phyloP scores from a whole-genome alignment of 2,113 vertebrate species.

The Anseranas semipalmata region DNA sequence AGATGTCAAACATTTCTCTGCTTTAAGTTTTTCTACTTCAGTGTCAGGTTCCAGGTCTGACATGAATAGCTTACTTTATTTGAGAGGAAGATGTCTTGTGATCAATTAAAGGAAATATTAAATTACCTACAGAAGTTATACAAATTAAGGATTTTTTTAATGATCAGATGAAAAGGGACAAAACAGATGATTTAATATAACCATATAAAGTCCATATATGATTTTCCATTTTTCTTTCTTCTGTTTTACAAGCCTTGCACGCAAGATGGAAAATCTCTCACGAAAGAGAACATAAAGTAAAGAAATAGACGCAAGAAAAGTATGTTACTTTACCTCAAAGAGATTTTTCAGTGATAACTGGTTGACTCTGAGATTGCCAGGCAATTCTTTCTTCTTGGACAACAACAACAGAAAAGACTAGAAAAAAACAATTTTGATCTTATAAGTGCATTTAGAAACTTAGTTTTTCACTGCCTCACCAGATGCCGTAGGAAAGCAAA shows the following conservation, averaged over 20 bases:
- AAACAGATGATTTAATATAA: neutral
- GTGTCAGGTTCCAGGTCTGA: neutral
- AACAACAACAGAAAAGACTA: constrained; percentile 78
- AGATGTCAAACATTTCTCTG: neutral
- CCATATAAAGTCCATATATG: neutral
- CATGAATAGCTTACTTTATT: neutral
- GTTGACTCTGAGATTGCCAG: constrained; percentile 60
- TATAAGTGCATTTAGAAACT: neutral
- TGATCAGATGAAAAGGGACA: neutral
- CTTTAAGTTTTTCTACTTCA: neutral
- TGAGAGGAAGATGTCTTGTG: neutral
- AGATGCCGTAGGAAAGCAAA: neutral
- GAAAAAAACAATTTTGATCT: neutral
- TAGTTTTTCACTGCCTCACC: neutral
- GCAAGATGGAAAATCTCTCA: neutral
- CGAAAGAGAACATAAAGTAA: neutral
- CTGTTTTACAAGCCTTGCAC: neutral
- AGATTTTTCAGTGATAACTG: constrained; percentile 77
- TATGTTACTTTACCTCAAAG: constrained; percentile 77
- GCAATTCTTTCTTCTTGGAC: constrained; percentile 49
- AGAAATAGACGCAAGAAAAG: neutral
- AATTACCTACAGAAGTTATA: neutral
- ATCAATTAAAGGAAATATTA: neutral
- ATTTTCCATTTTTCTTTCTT: neutral
- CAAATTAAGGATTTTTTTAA: neutral